A percentile compares a stretch with the other conserved stretches of the same genome.
These are phyloP conservation scores for Aspiorhynchus laticeps DNA, from an alignment of 2,113 vertebrate species.

Conservation along the genomic window DNA sequence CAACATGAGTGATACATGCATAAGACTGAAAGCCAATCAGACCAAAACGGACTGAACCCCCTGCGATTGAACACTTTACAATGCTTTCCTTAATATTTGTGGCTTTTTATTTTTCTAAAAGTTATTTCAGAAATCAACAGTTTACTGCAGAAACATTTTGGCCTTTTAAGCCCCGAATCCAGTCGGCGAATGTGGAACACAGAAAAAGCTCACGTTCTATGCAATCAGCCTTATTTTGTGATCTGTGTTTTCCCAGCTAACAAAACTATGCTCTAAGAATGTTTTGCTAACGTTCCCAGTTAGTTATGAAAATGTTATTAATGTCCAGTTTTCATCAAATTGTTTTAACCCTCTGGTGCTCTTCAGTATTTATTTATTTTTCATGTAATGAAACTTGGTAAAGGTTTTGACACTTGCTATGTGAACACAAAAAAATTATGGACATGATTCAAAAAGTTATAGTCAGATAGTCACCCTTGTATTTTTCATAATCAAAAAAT, in stretches of 20 bases:
- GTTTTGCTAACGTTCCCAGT: neutral
- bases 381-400: too few species aligned
- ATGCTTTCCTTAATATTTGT: neutral
- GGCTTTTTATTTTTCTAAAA: constrained; percentile 33
- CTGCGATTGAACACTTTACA: neutral
- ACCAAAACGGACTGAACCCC: neutral
- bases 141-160: constrained; percentile 16
- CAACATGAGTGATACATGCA: neutral
- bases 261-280: neutral
- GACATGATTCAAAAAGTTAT: too few species aligned
- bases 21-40: constrained; percentile 8
- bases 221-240: constrained; percentile 76
- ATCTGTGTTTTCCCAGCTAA: constrained; percentile 46
- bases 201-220: constrained; percentile 77
- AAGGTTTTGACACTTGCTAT: too few species aligned
- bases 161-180: constrained; percentile 50
- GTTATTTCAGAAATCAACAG: neutral
- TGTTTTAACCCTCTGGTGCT: neutral
- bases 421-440: too few species aligned
- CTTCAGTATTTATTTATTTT: neutral
- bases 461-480: too few species aligned
- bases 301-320: neutral
- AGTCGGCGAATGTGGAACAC: constrained; percentile 62
- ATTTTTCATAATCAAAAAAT: too few species aligned
- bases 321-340: neutral